Percentiles rank a stretch among this genome's conserved stretches.
Conservation (phyloP, 2,888 invertebrate species). For the Tipula vernalis region DNA sequence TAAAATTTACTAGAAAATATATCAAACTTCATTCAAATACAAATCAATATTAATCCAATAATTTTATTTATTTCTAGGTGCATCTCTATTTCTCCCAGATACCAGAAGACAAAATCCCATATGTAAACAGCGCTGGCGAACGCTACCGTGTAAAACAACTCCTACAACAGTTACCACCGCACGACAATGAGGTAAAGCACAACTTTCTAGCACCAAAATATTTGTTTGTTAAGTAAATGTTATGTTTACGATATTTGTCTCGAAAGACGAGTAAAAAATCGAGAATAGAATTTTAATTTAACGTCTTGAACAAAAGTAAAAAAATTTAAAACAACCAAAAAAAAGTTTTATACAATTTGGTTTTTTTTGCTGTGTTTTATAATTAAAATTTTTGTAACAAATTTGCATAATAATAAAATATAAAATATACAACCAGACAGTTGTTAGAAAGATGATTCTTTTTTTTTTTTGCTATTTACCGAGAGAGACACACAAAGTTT, state of each 20-base stretch:
- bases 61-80: slow-evolving; percentile 49
- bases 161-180: slow-evolving; percentile 90
- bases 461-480: neutral
- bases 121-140: slow-evolving; percentile 90
- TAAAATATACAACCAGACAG: neutral
- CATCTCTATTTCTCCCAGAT: slow-evolving; percentile 93
- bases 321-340: neutral
- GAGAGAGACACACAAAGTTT: neutral
- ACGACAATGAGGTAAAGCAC: slow-evolving; percentile 72
- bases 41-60: neutral
- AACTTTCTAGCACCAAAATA: neutral
- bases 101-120: slow-evolving; percentile 95
- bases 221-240: neutral
- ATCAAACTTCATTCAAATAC: neutral
- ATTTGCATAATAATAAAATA: neutral
- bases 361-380: neutral
- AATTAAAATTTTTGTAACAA: neutral
- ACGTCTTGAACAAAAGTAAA: neutral
- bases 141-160: slow-evolving; percentile 89
- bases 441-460: neutral
- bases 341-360: neutral
- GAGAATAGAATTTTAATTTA: neutral
- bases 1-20: too few species aligned
- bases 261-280: neutral
- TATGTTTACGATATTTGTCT: neutral